These are phyloP conservation scores for Sturmia bella DNA, from an alignment of 2,888 invertebrate genomes.

Conservation along the genomic window DNA sequence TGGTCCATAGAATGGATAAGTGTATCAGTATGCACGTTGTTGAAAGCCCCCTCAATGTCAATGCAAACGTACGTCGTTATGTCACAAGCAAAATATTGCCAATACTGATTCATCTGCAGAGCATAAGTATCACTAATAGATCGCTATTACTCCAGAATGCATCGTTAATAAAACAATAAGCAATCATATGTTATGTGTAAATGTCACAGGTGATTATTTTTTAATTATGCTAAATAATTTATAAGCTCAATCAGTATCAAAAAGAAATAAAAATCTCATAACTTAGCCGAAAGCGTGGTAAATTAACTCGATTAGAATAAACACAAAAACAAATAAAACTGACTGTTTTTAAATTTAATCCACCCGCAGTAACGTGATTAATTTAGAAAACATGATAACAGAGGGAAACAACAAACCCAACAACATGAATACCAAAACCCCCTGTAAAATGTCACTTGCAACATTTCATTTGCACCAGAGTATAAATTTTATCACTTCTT, in stretches of 20 bases:
- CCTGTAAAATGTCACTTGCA: conserved; percentile 13
- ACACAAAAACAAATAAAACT: not conserved
- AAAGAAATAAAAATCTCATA: conserved; percentile 2
- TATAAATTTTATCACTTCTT: conserved; percentile 34
- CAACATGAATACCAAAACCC: conserved; percentile 9
- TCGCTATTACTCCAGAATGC: too few relatives aligned
- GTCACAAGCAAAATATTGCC: too few relatives aligned
- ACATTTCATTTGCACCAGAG: not conserved
- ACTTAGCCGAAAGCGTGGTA: conserved; percentile 24
- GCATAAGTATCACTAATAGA: too few relatives aligned
- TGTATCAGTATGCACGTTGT: too few relatives aligned
- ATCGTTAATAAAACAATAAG: too few relatives aligned
- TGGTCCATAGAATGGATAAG: too few relatives aligned
- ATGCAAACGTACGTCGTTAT: too few relatives aligned
- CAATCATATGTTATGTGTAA: not conserved
- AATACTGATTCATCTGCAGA: too few relatives aligned
- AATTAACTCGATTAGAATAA: conserved; percentile 12
- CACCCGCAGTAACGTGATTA: conserved; percentile 57
- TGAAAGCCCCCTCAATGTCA: too few relatives aligned
- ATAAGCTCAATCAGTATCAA: conserved; percentile 56
- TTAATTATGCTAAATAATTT: conserved; percentile 40
- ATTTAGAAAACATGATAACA: conserved; percentile 30
- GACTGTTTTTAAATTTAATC: conserved; percentile 44
- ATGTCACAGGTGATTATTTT: conserved; percentile 4
- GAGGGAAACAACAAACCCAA: conserved; percentile 5